Evolutionary conservation across 2,888 invertebrate genomes (phyloP), one percentile per base, ranked within the genome.

Genomic region (Dolichopus griseipennis): DNA sequence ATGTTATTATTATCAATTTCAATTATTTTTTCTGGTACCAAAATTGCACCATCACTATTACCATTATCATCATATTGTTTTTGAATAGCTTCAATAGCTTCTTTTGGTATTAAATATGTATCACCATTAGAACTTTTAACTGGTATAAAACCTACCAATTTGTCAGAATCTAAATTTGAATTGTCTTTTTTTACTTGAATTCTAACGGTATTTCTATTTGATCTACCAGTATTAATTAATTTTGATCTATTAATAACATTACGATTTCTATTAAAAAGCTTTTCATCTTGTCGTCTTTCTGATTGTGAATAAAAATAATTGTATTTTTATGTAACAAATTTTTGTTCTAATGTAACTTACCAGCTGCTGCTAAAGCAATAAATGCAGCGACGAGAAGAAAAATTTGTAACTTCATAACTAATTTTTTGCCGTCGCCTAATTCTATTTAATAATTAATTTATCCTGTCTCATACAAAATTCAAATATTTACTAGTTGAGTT

Each of bases 101-200:
- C 10, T 37, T 64, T 33, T 37, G 64, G 64, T 20, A 64, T 37
- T 37, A 64, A 64, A 37, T 64, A 64, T 34, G 33, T 64, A 20
- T 37, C 64, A n/a, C 64, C 64, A 5, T 64, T 64, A 6, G n/a
- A 18, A 34, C 9, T 37, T 10, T 33, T 33, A 34, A 64, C 64
- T 20, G 64, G 64, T 34, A 64, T 20, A 64, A 37, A 64, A 20
- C 37, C 37, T 37, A 27, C 1, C 34, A 64, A 37, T n/a, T 64
- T 33, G 6, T 64, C 61, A 5, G 41, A 41, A 52, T 52, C 52
- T 52, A 18, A 18, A 3, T 52, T 52, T 52, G 52, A 12, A 18
- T 52, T 18, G 18, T 52, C 52, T n/a, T n/a, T 52, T n/a, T 12
- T 52, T 18, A 52, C n/a, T 52, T 52, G 52, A 18, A 52, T 52